phyloP scores from a whole-genome alignment of 2,888 invertebrate genomes.

The Lagria hirta region DNA sequence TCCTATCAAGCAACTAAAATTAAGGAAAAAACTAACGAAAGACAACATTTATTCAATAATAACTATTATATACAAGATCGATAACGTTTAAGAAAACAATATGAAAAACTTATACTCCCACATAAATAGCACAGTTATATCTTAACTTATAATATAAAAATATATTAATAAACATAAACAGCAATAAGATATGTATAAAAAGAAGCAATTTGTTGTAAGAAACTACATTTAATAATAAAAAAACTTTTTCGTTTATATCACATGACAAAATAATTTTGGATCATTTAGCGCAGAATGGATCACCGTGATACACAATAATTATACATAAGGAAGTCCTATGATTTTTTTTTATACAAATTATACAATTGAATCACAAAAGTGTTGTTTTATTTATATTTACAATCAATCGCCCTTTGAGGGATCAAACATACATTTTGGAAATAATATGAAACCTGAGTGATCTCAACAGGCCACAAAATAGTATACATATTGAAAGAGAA shows the following conservation, averaged over 20 bases:
- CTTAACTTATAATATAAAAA: conserved; percentile 23
- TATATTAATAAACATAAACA: conserved; percentile 26
- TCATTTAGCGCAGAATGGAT: conserved; percentile 14
- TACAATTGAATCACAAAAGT: conserved; percentile 39
- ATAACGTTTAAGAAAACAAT: conserved; percentile 32
- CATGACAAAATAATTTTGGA: conserved; percentile 24
- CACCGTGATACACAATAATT: conserved; percentile 18
- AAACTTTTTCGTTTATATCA: conserved; percentile 27
- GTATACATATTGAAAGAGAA: conserved; percentile 28
- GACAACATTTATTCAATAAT: conserved; percentile 47
- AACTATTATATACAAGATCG: conserved; percentile 45
- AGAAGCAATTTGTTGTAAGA: conserved; percentile 23
- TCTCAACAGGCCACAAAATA: conserved; percentile 33
- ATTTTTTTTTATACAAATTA: conserved; percentile 40
- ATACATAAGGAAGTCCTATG: conserved; percentile 39
- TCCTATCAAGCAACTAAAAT: too few relatives aligned
- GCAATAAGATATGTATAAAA: conserved; percentile 27
- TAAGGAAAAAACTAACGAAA: conserved; percentile 37
- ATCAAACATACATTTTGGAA: conserved; percentile 21
- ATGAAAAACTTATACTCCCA: conserved; percentile 23
- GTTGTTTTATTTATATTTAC: conserved; percentile 26
- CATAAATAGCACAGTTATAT: conserved; percentile 28
- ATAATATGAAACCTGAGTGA: conserved; percentile 31
- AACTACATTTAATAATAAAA: conserved; percentile 24
- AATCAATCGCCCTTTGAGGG: conserved; percentile 12